These are phyloP conservation scores for Gambusia yucatana DNA, from an alignment of 2,797 vertebrate genomes.

Conservation along the genomic window DNA sequence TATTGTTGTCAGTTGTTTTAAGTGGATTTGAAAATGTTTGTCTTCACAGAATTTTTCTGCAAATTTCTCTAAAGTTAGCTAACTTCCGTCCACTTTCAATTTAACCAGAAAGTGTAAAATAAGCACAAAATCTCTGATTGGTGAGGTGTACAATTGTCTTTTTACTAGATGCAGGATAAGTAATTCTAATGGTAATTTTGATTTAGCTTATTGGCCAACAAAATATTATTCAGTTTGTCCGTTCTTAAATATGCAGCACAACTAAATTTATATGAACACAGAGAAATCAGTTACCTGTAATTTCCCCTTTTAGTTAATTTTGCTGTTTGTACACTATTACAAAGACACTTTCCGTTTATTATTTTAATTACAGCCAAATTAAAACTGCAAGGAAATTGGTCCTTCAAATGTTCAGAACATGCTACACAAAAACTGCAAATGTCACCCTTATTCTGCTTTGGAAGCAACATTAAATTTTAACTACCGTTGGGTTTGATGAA, in stretches of 20 bases:
- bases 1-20: not conserved
- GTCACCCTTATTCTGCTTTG: not conserved
- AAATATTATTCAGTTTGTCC: constrained; percentile 10
- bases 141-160: not conserved
- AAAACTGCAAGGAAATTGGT: not conserved
- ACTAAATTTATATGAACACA: not conserved
- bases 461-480: not conserved
- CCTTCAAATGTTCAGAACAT: not conserved
- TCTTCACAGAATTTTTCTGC: not conserved
- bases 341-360: not conserved
- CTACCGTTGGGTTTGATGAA: not conserved
- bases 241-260: not conserved
- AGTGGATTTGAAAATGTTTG: not conserved
- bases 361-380: not conserved
- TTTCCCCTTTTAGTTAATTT: not conserved
- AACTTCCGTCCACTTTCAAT: not conserved
- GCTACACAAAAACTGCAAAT: not conserved
- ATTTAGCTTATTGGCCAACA: not conserved
- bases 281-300: not conserved
- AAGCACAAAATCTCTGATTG: not conserved
- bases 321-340: not conserved
- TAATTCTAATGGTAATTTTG: not conserved
- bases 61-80: no score
- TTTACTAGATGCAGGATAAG: not conserved
- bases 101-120: not conserved